These are phyloP conservation scores for Myiozetetes cayanensis DNA, from an alignment of 2,113 vertebrate species.

Conservation along the genomic window DNA sequence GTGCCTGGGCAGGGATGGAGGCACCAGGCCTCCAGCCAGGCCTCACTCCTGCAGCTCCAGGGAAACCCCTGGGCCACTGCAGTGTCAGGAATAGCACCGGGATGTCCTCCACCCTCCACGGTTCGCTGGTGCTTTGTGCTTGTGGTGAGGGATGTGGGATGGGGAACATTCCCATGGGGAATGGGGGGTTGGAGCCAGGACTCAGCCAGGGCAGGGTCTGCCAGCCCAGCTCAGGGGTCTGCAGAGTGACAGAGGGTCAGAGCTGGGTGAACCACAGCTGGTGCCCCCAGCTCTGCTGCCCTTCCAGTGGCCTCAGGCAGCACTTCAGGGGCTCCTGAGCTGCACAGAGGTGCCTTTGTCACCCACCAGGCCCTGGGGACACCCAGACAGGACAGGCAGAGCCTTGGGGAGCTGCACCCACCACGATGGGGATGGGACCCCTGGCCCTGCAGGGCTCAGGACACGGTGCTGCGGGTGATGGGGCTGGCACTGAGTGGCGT, in stretches of 20 bases:
- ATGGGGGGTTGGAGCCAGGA: background rate
- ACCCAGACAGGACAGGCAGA: background rate
- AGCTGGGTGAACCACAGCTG: background rate
- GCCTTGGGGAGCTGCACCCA: too few species aligned
- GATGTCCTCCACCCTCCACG: too few species aligned
- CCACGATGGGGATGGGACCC: too few species aligned
- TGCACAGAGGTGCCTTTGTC: background rate
- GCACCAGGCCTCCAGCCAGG: too few species aligned
- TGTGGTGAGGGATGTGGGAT: background rate
- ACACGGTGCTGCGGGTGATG: accelerated
- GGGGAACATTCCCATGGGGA: background rate
- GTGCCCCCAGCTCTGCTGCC: background rate
- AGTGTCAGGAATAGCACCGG: accelerated
- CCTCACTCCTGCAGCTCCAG: background rate
- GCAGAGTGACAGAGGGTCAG: background rate
- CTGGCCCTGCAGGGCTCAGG: background rate
- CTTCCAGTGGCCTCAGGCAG: accelerated
- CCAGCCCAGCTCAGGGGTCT: accelerated
- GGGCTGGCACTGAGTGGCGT: background rate
- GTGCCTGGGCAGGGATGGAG: background rate
- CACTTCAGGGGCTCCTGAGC: background rate
- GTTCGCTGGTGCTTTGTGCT: background rate
- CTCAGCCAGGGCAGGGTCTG: background rate
- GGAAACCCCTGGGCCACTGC: too few species aligned
- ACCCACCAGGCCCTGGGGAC: background rate